Percentiles rank a stretch among this genome's conserved stretches.
Evolutionary conservation across 92 coral and sea anemone species (phyloP).

Genomic region (Palythoa caribaeorum): DNA sequence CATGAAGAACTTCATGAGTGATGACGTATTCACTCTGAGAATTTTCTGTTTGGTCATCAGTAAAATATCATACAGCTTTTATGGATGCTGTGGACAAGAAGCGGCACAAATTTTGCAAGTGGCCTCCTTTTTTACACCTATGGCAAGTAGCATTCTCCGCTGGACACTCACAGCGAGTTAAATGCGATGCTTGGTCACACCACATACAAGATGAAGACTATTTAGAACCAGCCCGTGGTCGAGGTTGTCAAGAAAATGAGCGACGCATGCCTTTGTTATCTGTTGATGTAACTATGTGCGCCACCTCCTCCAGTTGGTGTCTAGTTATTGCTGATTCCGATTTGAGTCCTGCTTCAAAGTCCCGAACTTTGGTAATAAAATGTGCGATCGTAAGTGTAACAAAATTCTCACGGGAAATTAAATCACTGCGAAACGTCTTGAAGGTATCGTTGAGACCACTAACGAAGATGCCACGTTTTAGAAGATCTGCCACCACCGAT

Average conservation of each 20-base stretch:
- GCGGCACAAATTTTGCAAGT: constrained; percentile 56
- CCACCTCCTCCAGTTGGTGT: constrained; percentile 52
- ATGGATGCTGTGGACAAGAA: constrained; percentile 9
- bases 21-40: constrained; percentile 8
- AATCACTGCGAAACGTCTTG: constrained; percentile 35
- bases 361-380: too few relatives aligned
- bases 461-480: constrained; percentile 67
- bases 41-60: not conserved
- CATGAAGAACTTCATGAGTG: constrained; percentile 52
- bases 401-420: too few relatives aligned
- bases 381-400: too few relatives aligned
- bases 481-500: constrained; percentile 55
- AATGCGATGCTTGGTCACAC: constrained; percentile 61
- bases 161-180: constrained; percentile 59
- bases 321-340: constrained; percentile 28
- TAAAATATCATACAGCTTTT: constrained; percentile 21
- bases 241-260: not conserved
- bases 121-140: constrained; percentile 62
- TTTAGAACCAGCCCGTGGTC: not conserved
- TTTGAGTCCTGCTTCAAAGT: too few relatives aligned
- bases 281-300: constrained; percentile 45
- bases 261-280: not conserved
- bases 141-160: constrained; percentile 55
- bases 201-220: constrained; percentile 11
- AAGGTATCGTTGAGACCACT: constrained; percentile 67